phyloP scores from a whole-genome alignment of 2,113 vertebrate species.

The Hyaena hyaena region DNA sequence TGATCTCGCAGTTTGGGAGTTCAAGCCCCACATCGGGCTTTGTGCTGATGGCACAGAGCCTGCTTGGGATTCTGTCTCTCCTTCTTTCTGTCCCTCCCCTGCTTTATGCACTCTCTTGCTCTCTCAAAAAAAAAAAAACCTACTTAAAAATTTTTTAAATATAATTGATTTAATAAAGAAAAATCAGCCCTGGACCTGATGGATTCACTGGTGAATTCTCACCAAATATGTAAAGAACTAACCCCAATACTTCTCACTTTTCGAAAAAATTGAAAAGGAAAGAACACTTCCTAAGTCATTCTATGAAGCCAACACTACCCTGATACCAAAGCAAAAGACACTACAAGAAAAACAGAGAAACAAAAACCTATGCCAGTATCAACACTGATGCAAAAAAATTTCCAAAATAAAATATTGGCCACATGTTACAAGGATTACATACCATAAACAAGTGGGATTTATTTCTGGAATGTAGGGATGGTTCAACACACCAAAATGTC shows the following conservation, averaged over 20 bases:
- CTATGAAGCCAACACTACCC: not conserved
- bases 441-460: not conserved
- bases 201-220: not conserved
- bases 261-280: not conserved
- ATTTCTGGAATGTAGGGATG: not conserved
- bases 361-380: not conserved
- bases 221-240: not conserved
- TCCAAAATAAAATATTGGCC: not conserved
- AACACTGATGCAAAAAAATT: not conserved
- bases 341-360: not conserved
- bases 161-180: not conserved
- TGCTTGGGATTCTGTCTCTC: too few species aligned
- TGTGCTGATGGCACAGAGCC: too few species aligned
- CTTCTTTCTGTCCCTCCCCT: too few species aligned
- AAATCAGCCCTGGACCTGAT: not conserved
- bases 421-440: not conserved
- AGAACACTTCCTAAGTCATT: not conserved
- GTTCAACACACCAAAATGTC: not conserved
- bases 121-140: too few species aligned
- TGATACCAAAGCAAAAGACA: not conserved
- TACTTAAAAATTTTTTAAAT: too few species aligned
- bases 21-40: too few species aligned
- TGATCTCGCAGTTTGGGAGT: too few species aligned
- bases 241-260: not conserved
- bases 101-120: too few species aligned